phyloP scores from a whole-genome alignment of 2,797 vertebrate genomes.

The Sebastes nivosus region DNA sequence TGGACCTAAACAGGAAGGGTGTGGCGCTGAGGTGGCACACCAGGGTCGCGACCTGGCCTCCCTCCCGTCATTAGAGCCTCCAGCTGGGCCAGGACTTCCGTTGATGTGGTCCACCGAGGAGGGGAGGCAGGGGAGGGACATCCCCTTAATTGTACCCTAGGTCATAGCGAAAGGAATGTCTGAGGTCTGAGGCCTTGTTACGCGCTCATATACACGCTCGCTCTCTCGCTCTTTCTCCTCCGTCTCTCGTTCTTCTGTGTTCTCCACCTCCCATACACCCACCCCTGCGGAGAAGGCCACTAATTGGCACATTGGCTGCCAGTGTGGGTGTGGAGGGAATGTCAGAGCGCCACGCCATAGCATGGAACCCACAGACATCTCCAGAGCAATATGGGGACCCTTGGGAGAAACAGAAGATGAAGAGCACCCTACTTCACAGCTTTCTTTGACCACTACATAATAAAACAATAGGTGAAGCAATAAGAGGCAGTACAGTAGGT shows the following conservation, averaged over 20 bases:
- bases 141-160: conserved; percentile 86
- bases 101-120: conserved; percentile 82
- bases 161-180: conserved; percentile 84
- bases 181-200: conserved; percentile 86
- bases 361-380: conserved; percentile 81
- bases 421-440: conserved; percentile 60
- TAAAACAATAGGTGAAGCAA: conserved; percentile 47
- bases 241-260: conserved; percentile 77
- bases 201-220: conserved; percentile 65
- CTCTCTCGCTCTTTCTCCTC: conserved; percentile 71
- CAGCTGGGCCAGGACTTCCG: conserved; percentile 80
- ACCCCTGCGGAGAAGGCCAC: conserved; percentile 84
- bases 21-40: conserved; percentile 81
- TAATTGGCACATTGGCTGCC: conserved; percentile 89
- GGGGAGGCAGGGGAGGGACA: conserved; percentile 82
- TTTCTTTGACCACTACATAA: conserved; percentile 62
- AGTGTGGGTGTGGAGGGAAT: conserved; percentile 87
- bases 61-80: conserved; percentile 82
- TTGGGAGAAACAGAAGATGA: conserved; percentile 65
- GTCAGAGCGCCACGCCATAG: conserved; percentile 83
- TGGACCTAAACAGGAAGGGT: conserved; percentile 81
- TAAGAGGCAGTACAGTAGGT: conserved; percentile 11
- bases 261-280: conserved; percentile 79
- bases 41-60: conserved; percentile 82
- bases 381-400: conserved; percentile 72